A percentile compares a stretch with the other conserved stretches of the same genome.
Conservation (phyloP, 2,113 vertebrate species). For the Pardalotus punctatus region DNA sequence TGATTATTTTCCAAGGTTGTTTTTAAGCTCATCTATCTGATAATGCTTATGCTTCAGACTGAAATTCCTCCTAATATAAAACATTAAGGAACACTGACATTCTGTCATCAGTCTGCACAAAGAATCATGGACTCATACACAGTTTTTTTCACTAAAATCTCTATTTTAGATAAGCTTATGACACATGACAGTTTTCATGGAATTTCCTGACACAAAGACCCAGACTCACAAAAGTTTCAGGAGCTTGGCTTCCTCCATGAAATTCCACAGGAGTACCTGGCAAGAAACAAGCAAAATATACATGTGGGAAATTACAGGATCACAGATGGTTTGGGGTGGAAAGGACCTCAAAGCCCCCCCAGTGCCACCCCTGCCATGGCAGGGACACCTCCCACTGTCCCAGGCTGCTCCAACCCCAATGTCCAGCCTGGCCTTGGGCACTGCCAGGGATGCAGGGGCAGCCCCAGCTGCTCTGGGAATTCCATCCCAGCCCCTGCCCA, state of each 20-base stretch:
- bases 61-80: slow-evolving; percentile 4
- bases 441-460: neutral
- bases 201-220: neutral
- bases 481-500: neutral
- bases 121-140: neutral
- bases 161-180: neutral
- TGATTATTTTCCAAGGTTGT: slow-evolving; percentile 51
- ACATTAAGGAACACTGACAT: neutral
- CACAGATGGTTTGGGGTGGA: neutral
- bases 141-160: neutral
- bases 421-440: neutral
- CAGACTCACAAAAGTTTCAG: neutral
- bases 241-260: neutral
- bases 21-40: slow-evolving; percentile 38
- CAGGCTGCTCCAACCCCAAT: neutral
- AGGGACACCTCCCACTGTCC: neutral
- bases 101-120: neutral
- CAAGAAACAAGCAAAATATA: neutral
- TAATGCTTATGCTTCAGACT: neutral
- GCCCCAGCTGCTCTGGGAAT: neutral
- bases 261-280: neutral
- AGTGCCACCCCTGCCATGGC: neutral
- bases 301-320: neutral
- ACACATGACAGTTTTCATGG: neutral
- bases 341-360: too few species aligned